Evolutionary conservation across 2,113 vertebrate genomes (phyloP).

Genomic region (Chaetorhynchus papuensis): DNA sequence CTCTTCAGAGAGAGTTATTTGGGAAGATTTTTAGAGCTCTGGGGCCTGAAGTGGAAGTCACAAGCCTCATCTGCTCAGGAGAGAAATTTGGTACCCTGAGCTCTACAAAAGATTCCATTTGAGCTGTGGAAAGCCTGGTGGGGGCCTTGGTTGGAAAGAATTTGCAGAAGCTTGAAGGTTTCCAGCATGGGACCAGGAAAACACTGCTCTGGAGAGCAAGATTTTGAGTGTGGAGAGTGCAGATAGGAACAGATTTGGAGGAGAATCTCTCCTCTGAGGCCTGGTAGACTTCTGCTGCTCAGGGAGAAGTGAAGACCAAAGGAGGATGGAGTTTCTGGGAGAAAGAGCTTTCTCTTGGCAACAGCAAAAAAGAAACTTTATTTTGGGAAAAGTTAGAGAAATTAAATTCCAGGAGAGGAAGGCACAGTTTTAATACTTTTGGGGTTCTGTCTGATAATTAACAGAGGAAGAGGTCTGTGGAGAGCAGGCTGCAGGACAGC

Average conservation of each 20-base stretch:
- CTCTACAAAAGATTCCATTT: not conserved
- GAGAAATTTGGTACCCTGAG: not conserved
- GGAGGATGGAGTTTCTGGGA: not conserved
- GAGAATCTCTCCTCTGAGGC: not conserved
- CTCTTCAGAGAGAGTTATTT: not conserved
- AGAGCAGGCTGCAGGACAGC: slow-evolving; percentile 9
- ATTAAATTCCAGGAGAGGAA: not conserved
- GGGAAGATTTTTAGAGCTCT: not conserved
- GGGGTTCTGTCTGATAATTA: not conserved
- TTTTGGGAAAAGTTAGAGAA: not conserved
- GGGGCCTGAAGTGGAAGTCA: not conserved
- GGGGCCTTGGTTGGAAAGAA: too few species aligned
- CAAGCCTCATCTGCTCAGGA: not conserved
- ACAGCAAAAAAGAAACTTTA: not conserved
- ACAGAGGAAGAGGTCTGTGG: not conserved
- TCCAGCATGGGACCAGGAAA: not conserved
- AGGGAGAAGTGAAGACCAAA: not conserved
- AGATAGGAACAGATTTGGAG: not conserved
- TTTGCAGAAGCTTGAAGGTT: not conserved
- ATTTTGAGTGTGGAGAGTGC: not conserved
- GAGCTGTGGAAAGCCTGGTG: not conserved
- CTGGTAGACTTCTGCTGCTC: not conserved
- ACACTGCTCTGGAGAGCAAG: not conserved
- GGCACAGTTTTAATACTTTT: not conserved
- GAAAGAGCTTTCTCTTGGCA: not conserved